A percentile compares a stretch with the other conserved stretches of the same genome.
Conservation (phyloP, 2,113 vertebrate genomes). For the Cygnus buccinator region DNA sequence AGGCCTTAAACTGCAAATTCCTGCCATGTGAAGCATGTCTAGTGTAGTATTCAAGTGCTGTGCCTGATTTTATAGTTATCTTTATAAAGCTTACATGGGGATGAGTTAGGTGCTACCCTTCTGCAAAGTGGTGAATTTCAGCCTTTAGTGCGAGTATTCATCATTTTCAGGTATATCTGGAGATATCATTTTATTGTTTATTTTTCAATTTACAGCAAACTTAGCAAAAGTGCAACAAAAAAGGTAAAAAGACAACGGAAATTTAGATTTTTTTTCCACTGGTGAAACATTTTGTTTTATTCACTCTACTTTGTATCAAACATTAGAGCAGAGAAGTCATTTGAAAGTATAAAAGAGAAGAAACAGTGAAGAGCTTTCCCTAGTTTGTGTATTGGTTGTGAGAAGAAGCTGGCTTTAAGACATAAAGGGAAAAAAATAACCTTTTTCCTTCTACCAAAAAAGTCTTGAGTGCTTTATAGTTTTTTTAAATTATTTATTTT, state of each 20-base stretch:
- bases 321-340: not conserved
- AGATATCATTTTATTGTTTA: not conserved
- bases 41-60: not conserved
- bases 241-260: not conserved
- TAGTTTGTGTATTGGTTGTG: not conserved
- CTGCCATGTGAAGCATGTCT: not conserved
- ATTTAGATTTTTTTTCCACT: not conserved
- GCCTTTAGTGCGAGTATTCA: not conserved
- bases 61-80: not conserved
- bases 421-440: not conserved
- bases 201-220: not conserved
- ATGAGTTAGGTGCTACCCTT: not conserved
- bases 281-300: not conserved
- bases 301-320: not conserved
- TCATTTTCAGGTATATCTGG: not conserved
- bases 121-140: not conserved
- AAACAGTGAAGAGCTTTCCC: not conserved
- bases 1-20: not conserved
- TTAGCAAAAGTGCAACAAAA: not conserved
- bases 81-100: not conserved
- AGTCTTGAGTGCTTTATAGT: not conserved
- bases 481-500: not conserved
- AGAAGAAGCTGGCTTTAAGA: not conserved
- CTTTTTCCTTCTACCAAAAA: not conserved
- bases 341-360: not conserved